Base-by-base conservation (phyloP, 2,797 vertebrate genomes). In the Synanceia verrucosa region DNA sequence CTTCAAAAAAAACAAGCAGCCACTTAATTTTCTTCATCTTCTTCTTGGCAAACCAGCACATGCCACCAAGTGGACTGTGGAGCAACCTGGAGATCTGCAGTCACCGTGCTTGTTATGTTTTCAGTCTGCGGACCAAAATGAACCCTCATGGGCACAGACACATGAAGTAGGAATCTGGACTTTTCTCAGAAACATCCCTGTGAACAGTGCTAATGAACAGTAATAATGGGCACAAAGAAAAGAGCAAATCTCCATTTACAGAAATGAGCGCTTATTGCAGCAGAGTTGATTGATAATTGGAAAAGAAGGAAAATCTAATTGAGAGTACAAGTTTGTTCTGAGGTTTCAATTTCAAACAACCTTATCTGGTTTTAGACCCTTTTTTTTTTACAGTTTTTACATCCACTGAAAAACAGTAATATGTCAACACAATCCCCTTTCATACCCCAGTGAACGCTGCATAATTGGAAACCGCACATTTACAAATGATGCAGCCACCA, bases 391-490 rank as follows among this genome's bases (percentile, higher is more conserved):
- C 59, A 31, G 23, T 61, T 56, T n/a, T 58, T 44, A 36, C 43
- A 23, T 76, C 56, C 41, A 14, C 31, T 34, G 13, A 48, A 73
- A 61, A 77, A 64, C 52, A 72, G 48, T 34, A 47, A 74, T 13
- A 46, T 10, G 55, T 75, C 64, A 69, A 47, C 70, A 67, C 48
- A 33, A 55, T 51, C 26, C 43, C 24, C 64, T 68, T 76, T 65
- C 59, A 71, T 57, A 55, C 74, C 71, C 65, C 73, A 29, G 64
- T 31, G 44, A 82, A 47, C 78, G 39, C 18, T 1, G 6, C 14
- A 53, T 82, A 84, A 86, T 68, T 83, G 73, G 72, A 88, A 76
- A 70, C 73, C 55, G 4, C 47, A 51, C 58, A 59, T 78, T 84
- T 63, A 82, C 69, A 83, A 70, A 73, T 33, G 61, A 66, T 74